Evolutionary conservation across 1,140 invertebrate species (phyloP).

Genomic region (Hyposmocoma kahamanoa): DNA sequence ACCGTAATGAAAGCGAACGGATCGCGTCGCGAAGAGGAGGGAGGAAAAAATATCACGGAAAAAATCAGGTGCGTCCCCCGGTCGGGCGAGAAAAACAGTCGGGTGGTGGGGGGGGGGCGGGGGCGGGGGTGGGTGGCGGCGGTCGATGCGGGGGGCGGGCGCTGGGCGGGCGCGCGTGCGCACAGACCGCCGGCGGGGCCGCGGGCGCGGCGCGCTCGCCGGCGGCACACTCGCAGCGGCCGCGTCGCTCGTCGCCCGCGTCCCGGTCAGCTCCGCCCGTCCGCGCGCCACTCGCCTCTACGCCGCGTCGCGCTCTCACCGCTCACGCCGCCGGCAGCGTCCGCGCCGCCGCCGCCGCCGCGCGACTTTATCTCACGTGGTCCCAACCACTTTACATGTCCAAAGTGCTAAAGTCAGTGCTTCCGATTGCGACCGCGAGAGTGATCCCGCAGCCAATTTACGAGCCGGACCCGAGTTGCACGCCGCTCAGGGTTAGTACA

Average conservation of each 20-base stretch:
- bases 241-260: slow-evolving; percentile 2
- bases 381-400: slow-evolving; percentile 66
- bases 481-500: slow-evolving; percentile 66
- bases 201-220: slow-evolving; percentile 11
- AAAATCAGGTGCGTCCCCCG: slow-evolving; percentile 72
- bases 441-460: slow-evolving; percentile 60
- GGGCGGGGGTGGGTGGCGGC: slow-evolving; percentile 41
- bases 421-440: slow-evolving; percentile 62
- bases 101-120: slow-evolving; percentile 46
- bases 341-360: slow-evolving; percentile 54
- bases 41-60: slow-evolving; percentile 73
- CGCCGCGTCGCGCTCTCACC: slow-evolving; percentile 33
- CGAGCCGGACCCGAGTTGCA: slow-evolving; percentile 61
- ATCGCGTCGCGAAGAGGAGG: slow-evolving; percentile 70
- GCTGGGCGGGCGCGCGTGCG: slow-evolving; percentile 43
- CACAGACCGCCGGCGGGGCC: slow-evolving; percentile 25
- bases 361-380: slow-evolving; percentile 34
- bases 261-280: background rate
- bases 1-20: slow-evolving; percentile 73
- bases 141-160: slow-evolving; percentile 33
- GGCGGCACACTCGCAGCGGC: too few relatives aligned
- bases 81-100: slow-evolving; percentile 68
- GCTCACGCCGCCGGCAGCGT: slow-evolving; percentile 36
- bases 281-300: slow-evolving; percentile 58
- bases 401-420: slow-evolving; percentile 73